A percentile compares a stretch with the other conserved stretches of the same genome.
These are phyloP conservation scores for Fratercula arctica DNA, from an alignment of 2,797 vertebrate species.

Conservation along the genomic window DNA sequence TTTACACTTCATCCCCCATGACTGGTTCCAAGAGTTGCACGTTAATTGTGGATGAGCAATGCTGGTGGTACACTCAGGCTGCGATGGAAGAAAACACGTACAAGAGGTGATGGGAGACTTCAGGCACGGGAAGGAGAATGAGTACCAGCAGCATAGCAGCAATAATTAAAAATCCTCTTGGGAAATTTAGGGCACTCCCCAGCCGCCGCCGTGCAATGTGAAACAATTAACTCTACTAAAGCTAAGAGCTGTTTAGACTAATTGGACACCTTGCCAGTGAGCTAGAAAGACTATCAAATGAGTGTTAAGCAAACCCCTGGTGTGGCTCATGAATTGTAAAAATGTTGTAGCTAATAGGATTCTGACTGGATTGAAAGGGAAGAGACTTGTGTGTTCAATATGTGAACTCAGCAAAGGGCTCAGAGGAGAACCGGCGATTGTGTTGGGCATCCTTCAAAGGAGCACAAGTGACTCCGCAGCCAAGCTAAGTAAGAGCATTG, in stretches of 20 bases:
- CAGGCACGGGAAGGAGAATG: not conserved
- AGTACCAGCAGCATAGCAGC: not conserved
- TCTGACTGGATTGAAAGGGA: not conserved
- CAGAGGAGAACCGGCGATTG: not conserved
- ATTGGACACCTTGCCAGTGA: constrained; percentile 14
- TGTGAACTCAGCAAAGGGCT: not conserved
- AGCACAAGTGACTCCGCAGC: not conserved
- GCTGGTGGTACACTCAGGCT: not conserved
- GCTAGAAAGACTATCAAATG: not conserved
- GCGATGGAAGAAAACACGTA: not conserved
- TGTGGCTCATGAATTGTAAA: not conserved
- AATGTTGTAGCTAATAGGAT: not conserved
- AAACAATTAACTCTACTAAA: constrained; percentile 4
- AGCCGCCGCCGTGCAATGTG: fast-evolving
- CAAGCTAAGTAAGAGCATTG: not conserved
- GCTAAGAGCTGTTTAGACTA: constrained; percentile 17
- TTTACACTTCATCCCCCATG: not conserved
- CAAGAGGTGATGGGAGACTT: not conserved
- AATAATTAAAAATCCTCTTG: constrained; percentile 13
- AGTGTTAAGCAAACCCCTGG: not conserved
- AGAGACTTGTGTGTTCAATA: not conserved
- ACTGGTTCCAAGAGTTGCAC: not conserved
- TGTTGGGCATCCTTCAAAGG: not conserved
- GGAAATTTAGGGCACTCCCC: not conserved
- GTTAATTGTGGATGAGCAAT: not conserved